Base-by-base conservation (phyloP, 2,797 vertebrate genomes). In the Phoeniculus purpureus region DNA sequence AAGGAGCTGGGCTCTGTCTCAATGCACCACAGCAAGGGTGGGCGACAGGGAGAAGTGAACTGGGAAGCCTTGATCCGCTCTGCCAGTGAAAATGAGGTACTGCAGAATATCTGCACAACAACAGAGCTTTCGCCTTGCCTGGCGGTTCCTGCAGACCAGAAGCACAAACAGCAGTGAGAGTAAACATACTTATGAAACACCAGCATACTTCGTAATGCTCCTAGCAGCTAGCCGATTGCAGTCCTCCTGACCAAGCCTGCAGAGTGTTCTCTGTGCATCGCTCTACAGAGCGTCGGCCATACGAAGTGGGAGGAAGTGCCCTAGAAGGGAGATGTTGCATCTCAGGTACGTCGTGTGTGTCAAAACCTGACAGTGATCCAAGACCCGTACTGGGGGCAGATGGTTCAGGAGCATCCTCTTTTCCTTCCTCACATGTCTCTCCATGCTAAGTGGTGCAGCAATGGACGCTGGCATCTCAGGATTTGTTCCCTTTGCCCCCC, bases 171-270 rank as follows among this genome's bases (percentile, higher is more conserved):
- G 45, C 52, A 71, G 8, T 10, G 20, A 94, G 43, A 89, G 47
- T 67, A 86, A 91, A 62, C 72, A 73, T 2, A 0, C 48, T 73
- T 77, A 48, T 3, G 65, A 85, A 83, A 56, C 61, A 47, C 60
- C 56, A 79, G 25, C 70, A 21, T 87, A 83, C 22, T 87, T 90
- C 89, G 88, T 81, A 90, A 75, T 34, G 64, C 32, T 90, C 75
- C 68, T 74, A 88, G 82, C 58, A 68, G 47, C 56, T 85, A 13
- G 50, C 40, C 1, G 2, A 64, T 61, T 88, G 55, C 72, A 75
- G 0, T 52, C 58, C 65, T 60, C 91, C 74, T 62, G 45, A 59
- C 65, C 70, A 47, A 85, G 45, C 29, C 45, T 52, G 45, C 68
- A 54, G 4, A 56, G 1, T 0, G 66, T 75, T 85, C 54, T 72